Evolutionary conservation across 2,888 invertebrate species (phyloP).

Genomic region (Drosophila borealis): DNA sequence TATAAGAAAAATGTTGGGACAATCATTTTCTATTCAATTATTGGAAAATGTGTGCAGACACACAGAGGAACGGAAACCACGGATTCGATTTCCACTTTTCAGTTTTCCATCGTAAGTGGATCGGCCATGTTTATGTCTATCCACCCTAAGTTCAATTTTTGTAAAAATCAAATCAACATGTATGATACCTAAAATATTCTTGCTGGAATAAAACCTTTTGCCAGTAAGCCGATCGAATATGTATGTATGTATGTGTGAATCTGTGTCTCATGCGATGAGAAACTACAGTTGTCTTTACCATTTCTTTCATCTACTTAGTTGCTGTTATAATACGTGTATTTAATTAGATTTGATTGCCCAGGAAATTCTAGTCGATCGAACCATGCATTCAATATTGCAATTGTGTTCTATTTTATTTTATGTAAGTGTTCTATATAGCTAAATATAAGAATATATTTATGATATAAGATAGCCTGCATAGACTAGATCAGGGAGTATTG

Average conservation of each 20-base stretch:
- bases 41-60: slow-evolving; percentile 40
- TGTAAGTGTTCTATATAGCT: no score
- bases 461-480: neutral
- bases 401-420: neutral
- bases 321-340: neutral
- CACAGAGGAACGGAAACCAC: slow-evolving; percentile 30
- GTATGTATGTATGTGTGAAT: neutral
- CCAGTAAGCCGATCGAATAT: neutral
- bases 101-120: slow-evolving; percentile 8
- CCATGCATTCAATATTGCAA: neutral
- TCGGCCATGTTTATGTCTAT: slow-evolving; percentile 6
- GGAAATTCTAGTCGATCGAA: neutral
- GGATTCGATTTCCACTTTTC: slow-evolving; percentile 52
- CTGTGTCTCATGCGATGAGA: neutral
- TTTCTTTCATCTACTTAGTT: neutral
- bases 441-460: no score
- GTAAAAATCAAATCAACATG: slow-evolving; percentile 21
- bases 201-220: neutral
- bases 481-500: neutral
- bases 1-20: slow-evolving; percentile 10
- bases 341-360: neutral
- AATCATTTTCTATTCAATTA: slow-evolving; percentile 41
- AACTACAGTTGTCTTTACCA: neutral
- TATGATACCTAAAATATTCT: neutral
- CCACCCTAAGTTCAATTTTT: slow-evolving; percentile 30